phyloP scores from a whole-genome alignment of 2,113 vertebrate species.

The Boulengeromyrus knoepffleri region DNA sequence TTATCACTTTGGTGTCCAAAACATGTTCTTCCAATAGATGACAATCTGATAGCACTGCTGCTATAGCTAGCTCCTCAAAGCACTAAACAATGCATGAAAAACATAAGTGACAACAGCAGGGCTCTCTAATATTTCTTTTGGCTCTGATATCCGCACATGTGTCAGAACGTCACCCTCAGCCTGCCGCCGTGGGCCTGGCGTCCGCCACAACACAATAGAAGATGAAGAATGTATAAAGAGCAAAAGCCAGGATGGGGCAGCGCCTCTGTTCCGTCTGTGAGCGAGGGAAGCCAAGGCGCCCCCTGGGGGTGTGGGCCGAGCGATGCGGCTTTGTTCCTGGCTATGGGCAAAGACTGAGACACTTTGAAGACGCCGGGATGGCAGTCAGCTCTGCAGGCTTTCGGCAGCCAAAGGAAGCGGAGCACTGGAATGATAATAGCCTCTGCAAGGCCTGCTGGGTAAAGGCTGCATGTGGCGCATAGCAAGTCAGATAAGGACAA shows the following conservation, averaged over 20 bases:
- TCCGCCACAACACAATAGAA: background rate
- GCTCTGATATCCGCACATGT: background rate
- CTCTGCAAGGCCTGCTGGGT: constrained; percentile 4
- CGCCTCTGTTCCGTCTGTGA: background rate
- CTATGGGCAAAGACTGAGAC: background rate
- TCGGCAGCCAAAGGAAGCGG: background rate
- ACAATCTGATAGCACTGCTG: background rate
- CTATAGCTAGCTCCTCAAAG: background rate
- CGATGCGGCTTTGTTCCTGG: background rate
- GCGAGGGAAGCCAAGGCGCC: background rate
- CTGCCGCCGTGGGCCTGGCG: background rate
- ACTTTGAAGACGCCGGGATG: constrained; percentile 19
- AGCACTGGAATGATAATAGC: constrained; percentile 5
- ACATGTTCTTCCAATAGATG: background rate
- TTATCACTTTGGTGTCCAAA: background rate
- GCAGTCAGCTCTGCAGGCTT: constrained; percentile 10
- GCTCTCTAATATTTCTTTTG: background rate
- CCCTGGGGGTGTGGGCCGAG: background rate
- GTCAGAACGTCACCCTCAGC: background rate
- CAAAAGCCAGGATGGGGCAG: background rate
- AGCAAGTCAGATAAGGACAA: background rate
- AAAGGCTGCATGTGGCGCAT: background rate
- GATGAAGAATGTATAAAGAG: background rate
- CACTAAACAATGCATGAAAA: background rate
- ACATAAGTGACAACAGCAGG: background rate